Percentiles rank a stretch among this genome's conserved stretches.
phyloP scores from a whole-genome alignment of 2,888 invertebrate genomes.

The Reticulitermes lucifugus region DNA sequence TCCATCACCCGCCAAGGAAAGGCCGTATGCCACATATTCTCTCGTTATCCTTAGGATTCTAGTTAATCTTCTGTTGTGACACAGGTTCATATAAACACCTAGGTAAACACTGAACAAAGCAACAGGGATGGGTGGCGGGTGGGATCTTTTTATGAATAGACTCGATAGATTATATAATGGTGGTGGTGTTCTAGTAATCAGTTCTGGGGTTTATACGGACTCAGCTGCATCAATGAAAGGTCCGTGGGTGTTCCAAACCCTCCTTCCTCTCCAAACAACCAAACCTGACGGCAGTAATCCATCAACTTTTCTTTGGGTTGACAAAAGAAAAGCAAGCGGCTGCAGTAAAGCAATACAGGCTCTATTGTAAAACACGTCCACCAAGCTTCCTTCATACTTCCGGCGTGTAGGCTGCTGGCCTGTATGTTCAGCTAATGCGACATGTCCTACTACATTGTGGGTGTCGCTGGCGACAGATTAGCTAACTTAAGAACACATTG shows the following conservation, averaged over 20 bases:
- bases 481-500: neutral
- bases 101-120: neutral
- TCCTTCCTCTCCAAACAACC: no score
- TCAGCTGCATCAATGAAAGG: neutral
- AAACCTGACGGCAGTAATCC: constrained; percentile 14
- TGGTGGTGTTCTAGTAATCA: constrained; percentile 16
- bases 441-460: constrained; percentile 3
- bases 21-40: constrained; percentile 1
- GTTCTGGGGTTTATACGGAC: constrained; percentile 12
- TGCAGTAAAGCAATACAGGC: neutral
- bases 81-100: constrained; percentile 17
- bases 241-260: neutral
- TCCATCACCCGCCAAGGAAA: neutral
- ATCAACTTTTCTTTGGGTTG: constrained; percentile 21
- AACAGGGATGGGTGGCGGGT: neutral
- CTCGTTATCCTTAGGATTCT: constrained; percentile 20
- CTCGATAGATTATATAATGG: constrained; percentile 22
- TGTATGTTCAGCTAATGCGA: neutral
- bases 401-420: neutral
- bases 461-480: neutral
- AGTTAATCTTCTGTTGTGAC: constrained; percentile 24
- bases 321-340: constrained; percentile 20
- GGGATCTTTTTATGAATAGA: constrained; percentile 13
- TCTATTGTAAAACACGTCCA: constrained; percentile 21
- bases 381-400: neutral